These are phyloP conservation scores for Tetragnatha versicolor DNA, from an alignment of 1,140 invertebrate species.

Conservation along the genomic window DNA sequence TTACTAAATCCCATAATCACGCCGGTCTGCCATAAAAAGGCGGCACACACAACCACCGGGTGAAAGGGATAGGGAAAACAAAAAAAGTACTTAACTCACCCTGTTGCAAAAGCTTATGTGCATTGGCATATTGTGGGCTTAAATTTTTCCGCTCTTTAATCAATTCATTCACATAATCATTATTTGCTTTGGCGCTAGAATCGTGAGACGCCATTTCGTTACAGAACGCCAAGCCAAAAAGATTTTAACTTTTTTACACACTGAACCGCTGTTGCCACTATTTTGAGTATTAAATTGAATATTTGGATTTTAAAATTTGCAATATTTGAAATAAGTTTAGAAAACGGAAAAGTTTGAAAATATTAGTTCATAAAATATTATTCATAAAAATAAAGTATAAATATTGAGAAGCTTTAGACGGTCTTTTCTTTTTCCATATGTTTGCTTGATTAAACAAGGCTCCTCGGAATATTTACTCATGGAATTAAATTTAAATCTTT, in stretches of 20 bases:
- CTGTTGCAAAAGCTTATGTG: constrained; percentile 33
- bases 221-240: constrained; percentile 29
- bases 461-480: too few relatives aligned
- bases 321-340: background rate
- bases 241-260: constrained; percentile 30
- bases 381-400: too few relatives aligned
- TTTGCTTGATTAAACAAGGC: too few relatives aligned
- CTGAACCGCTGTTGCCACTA: background rate
- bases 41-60: background rate
- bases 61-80: background rate
- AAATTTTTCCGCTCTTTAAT: constrained; percentile 31
- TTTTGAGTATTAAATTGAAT: background rate
- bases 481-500: too few relatives aligned
- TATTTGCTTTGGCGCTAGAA: constrained; percentile 35
- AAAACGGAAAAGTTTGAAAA: background rate
- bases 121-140: constrained; percentile 5
- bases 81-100: constrained; percentile 14
- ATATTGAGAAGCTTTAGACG: too few relatives aligned
- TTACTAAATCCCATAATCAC: background rate
- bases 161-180: constrained; percentile 38
- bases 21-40: background rate
- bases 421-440: too few relatives aligned
- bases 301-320: background rate
- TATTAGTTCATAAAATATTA: too few relatives aligned
- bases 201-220: constrained; percentile 40